Evolutionary conservation across 2,113 vertebrate genomes (phyloP).

Genomic region (Rhinichthys klamathensis): DNA sequence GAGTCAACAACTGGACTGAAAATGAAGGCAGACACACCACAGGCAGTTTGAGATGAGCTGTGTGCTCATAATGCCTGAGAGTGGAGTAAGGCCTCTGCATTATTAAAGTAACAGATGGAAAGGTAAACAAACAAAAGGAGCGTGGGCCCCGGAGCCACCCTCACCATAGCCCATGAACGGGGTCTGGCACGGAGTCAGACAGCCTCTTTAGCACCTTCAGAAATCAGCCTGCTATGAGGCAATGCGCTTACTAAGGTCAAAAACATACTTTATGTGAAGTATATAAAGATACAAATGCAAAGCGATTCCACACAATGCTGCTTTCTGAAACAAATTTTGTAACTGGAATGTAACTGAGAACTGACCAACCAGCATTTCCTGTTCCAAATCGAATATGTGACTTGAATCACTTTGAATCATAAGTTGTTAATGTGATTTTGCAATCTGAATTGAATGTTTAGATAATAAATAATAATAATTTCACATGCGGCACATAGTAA

Average conservation of each 20-base stretch:
- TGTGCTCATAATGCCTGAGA: constrained; percentile 20
- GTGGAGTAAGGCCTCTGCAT: constrained; percentile 36
- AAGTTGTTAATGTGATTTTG: too few relatives aligned
- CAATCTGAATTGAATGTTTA: too few relatives aligned
- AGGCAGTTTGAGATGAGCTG: neutral
- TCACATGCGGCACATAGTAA: too few relatives aligned
- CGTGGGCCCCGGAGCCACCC: constrained; percentile 12
- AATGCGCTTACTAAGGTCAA: neutral
- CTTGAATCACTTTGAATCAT: too few relatives aligned
- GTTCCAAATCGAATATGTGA: too few relatives aligned
- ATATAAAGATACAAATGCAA: neutral
- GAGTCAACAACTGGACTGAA: neutral
- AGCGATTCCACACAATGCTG: neutral
- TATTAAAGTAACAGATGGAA: constrained; percentile 62
- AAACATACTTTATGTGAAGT: neutral
- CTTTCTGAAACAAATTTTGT: neutral
- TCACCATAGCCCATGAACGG: neutral
- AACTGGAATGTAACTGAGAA: too few relatives aligned
- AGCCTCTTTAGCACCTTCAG: constrained; percentile 30
- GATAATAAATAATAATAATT: too few relatives aligned
- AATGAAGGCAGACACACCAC: constrained; percentile 5
- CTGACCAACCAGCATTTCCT: too few relatives aligned
- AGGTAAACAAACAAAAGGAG: constrained; percentile 52
- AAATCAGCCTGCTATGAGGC: neutral
- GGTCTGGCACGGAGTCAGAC: neutral